Conservation (phyloP, 2,888 invertebrate species). For the Cinara cedri region DNA sequence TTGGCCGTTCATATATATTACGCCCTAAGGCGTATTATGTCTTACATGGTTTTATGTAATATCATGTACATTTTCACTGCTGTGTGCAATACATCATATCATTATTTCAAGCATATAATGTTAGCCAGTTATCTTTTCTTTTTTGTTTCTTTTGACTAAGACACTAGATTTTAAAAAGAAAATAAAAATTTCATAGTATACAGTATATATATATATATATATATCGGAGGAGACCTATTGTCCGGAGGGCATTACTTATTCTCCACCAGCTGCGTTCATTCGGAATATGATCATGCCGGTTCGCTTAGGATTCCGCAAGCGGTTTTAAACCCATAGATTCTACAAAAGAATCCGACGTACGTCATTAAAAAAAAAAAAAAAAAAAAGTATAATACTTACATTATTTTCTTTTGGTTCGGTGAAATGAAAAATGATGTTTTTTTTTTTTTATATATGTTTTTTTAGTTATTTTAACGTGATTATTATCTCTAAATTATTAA, state of each 20-base stretch:
- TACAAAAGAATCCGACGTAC: constrained; percentile 31
- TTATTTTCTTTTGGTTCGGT: neutral
- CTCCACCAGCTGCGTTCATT: constrained; percentile 42
- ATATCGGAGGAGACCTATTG: constrained; percentile 39
- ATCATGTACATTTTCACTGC: neutral
- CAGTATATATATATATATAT: constrained; percentile 6
- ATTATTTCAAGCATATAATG: neutral
- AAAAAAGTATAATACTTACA: neutral
- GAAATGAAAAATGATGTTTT: constrained; percentile 12
- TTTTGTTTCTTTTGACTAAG: neutral
- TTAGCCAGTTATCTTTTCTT: constrained; percentile 4
- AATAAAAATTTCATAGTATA: constrained; percentile 32
- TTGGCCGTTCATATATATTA: too few species aligned
- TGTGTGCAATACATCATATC: neutral
- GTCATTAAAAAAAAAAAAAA: constrained; percentile 45
- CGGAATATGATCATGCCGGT: constrained; percentile 8
- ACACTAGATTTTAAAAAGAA: constrained; percentile 31
- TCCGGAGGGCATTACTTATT: constrained; percentile 47
- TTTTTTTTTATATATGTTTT: neutral
- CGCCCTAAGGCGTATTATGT: too few species aligned
- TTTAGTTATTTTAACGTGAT: neutral
- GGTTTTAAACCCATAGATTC: constrained; percentile 30
- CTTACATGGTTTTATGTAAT: too few species aligned
- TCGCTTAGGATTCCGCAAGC: constrained; percentile 41
- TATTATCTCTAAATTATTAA: constrained; percentile 1